Evolutionary conservation across 2,888 invertebrate genomes (phyloP), one percentile per base, ranked within the genome.

Genomic region (Autographa pulchrina): DNA sequence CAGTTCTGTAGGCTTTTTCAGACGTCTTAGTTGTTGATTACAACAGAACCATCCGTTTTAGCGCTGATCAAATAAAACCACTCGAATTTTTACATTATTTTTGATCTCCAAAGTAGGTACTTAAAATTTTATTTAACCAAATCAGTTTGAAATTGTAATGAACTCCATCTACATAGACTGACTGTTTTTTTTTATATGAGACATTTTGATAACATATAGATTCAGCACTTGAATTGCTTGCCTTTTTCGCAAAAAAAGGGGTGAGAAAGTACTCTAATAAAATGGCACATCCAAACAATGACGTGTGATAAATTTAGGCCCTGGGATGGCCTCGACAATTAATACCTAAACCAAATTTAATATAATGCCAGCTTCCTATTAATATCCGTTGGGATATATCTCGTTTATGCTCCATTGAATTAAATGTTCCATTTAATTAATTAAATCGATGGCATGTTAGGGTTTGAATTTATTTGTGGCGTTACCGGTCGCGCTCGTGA

Each of bases 301-400:
- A 62, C 38, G 48, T 56, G 62, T 65, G 59, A 83, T 83, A 81
- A 74, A 81, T 83, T 74, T 41, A 38, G n/a, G 56, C 35, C 64
- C 81, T 64, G 48, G 66, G 63, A 54, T 41, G 68, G 58, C 61
- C 68, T 41, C 74, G 62, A 56, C 75, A 81, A 75, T 72, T 82
- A 65, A 68, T 74, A 68, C 54, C 54, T 56, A 56, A 65, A 70
- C 82, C 16, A 56, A 84, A 82, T 75, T 73, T 70, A 69, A 82
- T 84, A 72, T 69, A 35, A 77, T 67, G 61, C 59, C 74, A 52
- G 70, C 64, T 70, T 59, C 70, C 77, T 80, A 83, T 71, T 67
- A 80, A 74, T 77, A 83, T 69, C 84, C 82, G 72, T 11, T 20
- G 80, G 82, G 84, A 74, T 70, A 48, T 68, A 61, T 68, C 67